Conservation (phyloP, 2,797 vertebrate genomes). For the Numenius phaeopus region DNA sequence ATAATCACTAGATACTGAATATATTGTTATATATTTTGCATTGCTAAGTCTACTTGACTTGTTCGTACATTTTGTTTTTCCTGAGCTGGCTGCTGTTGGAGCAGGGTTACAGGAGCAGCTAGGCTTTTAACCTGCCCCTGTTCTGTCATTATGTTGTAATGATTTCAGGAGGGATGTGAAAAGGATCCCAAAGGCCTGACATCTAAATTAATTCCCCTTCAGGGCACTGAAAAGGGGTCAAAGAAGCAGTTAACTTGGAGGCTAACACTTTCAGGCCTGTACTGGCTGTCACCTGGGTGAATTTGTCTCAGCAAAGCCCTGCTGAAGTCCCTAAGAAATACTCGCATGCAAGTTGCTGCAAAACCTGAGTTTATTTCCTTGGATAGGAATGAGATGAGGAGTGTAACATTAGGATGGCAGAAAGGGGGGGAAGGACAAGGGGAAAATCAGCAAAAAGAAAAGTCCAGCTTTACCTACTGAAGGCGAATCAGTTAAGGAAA, state of each 20-base stretch:
- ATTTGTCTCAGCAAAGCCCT: constrained; percentile 6
- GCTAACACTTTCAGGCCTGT: neutral
- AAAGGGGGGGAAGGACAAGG: neutral
- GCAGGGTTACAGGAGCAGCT: neutral
- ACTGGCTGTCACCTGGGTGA: neutral
- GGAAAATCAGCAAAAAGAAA: neutral
- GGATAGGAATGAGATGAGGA: neutral
- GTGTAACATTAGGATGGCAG: neutral
- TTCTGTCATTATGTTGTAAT: constrained; percentile 22
- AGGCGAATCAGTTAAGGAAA: neutral
- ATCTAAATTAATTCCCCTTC: constrained; percentile 29
- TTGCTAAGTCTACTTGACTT: neutral
- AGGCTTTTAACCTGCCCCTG: constrained; percentile 3
- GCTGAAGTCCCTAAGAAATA: neutral
- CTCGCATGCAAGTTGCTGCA: neutral
- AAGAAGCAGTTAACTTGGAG: neutral
- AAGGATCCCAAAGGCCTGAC: constrained; percentile 15
- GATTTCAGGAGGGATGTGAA: constrained; percentile 17
- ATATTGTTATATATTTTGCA: neutral
- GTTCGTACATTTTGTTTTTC: neutral
- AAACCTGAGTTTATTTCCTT: neutral
- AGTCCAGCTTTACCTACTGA: neutral
- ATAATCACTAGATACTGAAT: neutral
- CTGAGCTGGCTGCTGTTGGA: neutral
- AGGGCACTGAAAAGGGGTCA: neutral